Evolutionary conservation across 2,113 vertebrate genomes (phyloP).

Genomic region (Apteryx owenii): DNA sequence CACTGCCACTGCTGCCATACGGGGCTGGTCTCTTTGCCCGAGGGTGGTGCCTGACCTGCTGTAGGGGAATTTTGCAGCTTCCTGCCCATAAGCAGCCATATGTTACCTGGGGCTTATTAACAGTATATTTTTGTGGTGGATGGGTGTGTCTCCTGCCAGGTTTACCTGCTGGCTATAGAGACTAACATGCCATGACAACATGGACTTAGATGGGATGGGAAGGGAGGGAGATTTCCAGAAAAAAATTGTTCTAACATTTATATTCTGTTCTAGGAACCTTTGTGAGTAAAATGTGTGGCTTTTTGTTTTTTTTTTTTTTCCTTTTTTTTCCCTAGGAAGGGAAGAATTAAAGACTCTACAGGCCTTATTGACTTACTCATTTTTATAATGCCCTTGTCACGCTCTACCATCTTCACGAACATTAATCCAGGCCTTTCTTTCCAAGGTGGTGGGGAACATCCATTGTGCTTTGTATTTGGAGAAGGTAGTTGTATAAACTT

Average conservation of each 20-base stretch:
- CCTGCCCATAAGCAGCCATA: not conserved
- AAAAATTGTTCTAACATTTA: not conserved
- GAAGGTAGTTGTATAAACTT: not conserved
- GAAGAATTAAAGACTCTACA: not conserved
- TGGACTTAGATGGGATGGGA: not conserved
- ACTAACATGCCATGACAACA: not conserved
- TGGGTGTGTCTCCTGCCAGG: not conserved
- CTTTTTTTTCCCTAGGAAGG: not conserved
- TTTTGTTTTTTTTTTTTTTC: not conserved
- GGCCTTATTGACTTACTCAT: not conserved
- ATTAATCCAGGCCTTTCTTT: not conserved
- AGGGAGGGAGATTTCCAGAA: not conserved
- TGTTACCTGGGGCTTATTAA: not conserved
- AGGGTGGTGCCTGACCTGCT: not conserved
- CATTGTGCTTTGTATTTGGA: not conserved
- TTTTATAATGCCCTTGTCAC: not conserved
- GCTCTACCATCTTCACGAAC: not conserved
- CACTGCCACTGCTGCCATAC: fast-evolving
- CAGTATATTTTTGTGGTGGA: not conserved
- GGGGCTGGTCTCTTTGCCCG: not conserved
- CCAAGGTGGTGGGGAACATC: not conserved
- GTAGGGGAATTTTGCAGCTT: not conserved
- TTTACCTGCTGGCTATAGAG: not conserved
- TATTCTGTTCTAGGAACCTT: not conserved
- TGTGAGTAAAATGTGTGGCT: not conserved